Evolutionary conservation across 1,140 invertebrate species (phyloP).

Genomic region (Heliothis virescens): DNA sequence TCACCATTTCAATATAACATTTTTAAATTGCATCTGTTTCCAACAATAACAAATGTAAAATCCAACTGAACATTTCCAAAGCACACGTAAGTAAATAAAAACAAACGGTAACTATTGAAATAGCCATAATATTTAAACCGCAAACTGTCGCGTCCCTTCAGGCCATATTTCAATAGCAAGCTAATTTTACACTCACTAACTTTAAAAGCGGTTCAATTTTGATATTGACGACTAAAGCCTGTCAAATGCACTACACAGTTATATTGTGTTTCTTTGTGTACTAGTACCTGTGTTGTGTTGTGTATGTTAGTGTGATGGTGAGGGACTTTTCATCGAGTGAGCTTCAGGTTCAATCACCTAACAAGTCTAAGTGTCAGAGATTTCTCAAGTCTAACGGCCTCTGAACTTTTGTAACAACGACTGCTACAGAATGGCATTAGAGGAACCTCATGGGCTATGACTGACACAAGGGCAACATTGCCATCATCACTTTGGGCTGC

Average conservation of each 20-base stretch:
- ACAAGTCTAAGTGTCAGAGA: too few species aligned
- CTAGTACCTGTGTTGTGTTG: neutral
- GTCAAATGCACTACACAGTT: constrained; percentile 21
- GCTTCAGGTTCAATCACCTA: too few species aligned
- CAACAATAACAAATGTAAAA: too few species aligned
- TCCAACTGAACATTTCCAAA: neutral
- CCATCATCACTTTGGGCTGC: too few species aligned
- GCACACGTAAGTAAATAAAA: neutral
- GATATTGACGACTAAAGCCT: constrained; percentile 30
- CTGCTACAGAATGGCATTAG: too few species aligned
- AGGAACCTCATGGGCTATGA: too few species aligned
- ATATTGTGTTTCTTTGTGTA: constrained; percentile 19
- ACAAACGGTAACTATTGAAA: neutral
- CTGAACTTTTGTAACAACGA: too few species aligned
- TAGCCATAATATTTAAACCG: neutral
- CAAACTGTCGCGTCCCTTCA: neutral
- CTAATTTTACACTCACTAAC: constrained; percentile 20
- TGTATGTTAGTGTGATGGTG: neutral
- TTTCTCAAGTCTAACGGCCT: too few species aligned
- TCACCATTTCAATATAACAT: too few species aligned
- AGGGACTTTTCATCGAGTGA: neutral
- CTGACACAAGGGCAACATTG: too few species aligned
- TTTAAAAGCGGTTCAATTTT: constrained; percentile 19
- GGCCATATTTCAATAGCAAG: neutral
- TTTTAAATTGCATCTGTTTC: too few species aligned